A percentile compares a stretch with the other conserved stretches of the same genome.
Conservation (phyloP, 2,113 vertebrate genomes). For the Gambusia affinis region DNA sequence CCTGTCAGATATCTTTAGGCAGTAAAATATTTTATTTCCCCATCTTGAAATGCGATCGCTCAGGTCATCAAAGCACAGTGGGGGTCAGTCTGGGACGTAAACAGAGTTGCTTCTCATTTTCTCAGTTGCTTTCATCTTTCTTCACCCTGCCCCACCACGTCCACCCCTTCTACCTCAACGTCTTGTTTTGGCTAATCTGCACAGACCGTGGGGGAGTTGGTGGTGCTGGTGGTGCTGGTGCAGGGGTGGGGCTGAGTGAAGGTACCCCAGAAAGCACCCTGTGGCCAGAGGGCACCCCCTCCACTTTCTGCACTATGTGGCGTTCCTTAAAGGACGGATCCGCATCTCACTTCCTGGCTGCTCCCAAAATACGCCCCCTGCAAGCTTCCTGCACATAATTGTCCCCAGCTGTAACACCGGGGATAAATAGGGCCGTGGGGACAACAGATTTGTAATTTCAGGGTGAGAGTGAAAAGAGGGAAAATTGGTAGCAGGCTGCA, state of each 20-base stretch:
- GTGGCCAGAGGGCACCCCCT: slow-evolving; percentile 57
- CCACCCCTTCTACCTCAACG: slow-evolving; percentile 21
- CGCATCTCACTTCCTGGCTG: slow-evolving; percentile 66
- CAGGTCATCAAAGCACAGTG: slow-evolving; percentile 12
- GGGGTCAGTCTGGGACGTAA: slow-evolving; percentile 32
- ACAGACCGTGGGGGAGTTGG: slow-evolving; percentile 28
- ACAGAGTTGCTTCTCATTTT: slow-evolving; percentile 50
- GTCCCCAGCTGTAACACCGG: slow-evolving; percentile 78
- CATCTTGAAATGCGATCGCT: slow-evolving; percentile 22
- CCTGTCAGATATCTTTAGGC: background rate
- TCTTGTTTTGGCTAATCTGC: slow-evolving; percentile 66
- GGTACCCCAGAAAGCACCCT: slow-evolving; percentile 46
- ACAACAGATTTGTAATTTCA: slow-evolving; percentile 81
- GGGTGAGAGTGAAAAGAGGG: slow-evolving; percentile 69
- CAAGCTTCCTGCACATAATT: slow-evolving; percentile 79
- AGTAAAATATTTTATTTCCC: slow-evolving; percentile 25
- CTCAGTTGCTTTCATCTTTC: slow-evolving; percentile 44
- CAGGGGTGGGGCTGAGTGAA: slow-evolving; percentile 28
- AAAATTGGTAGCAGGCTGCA: slow-evolving; percentile 81
- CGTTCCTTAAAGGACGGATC: slow-evolving; percentile 63
- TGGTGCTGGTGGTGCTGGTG: background rate
- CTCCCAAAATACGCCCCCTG: slow-evolving; percentile 50
- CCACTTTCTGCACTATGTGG: slow-evolving; percentile 11
- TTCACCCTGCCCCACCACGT: slow-evolving; percentile 14
- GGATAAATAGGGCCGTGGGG: slow-evolving; percentile 77